Percentiles rank a stretch among this genome's conserved stretches.
Conservation (phyloP, 1,140 invertebrate genomes). For the Phthorimaea operculella region DNA sequence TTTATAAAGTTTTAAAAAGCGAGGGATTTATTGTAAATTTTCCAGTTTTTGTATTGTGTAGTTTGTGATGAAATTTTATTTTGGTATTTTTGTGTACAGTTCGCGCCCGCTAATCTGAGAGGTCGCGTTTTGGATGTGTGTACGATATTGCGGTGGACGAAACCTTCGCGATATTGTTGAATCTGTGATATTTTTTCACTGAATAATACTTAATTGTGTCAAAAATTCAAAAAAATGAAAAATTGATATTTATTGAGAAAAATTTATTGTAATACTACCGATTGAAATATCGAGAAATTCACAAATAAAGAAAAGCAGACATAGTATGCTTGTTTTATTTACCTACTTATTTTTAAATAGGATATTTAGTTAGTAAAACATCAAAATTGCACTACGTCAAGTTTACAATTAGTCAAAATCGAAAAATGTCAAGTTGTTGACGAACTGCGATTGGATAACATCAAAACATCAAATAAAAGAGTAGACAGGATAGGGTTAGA, state of each 20-base stretch:
- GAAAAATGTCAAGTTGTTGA: no score
- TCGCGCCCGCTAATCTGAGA: conserved; percentile 37
- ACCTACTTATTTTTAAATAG: no score
- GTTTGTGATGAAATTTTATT: conserved; percentile 50
- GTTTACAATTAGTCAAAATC: no score
- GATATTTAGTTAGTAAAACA: no score
- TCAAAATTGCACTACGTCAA: no score
- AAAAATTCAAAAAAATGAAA: conserved; percentile 51
- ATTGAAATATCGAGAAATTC: conserved; percentile 44
- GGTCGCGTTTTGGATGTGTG: conserved; percentile 43
- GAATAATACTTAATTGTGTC: conserved; percentile 6
- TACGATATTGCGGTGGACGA: conserved; percentile 22
- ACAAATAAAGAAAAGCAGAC: conserved; percentile 54
- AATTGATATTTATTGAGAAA: conserved; percentile 43
- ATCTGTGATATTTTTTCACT: conserved; percentile 47
- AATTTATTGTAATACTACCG: conserved; percentile 58
- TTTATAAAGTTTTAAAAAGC: conserved; percentile 26
- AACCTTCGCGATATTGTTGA: conserved; percentile 23
- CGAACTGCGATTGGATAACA: no score
- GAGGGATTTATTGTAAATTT: conserved; percentile 36
- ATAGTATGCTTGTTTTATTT: no score
- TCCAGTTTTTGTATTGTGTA: conserved; percentile 34
- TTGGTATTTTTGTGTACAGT: conserved; percentile 47
- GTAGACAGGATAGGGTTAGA: no score
- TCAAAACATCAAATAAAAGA: no score